Conservation (phyloP, 2,888 invertebrate genomes). For the Thumatha senex region DNA sequence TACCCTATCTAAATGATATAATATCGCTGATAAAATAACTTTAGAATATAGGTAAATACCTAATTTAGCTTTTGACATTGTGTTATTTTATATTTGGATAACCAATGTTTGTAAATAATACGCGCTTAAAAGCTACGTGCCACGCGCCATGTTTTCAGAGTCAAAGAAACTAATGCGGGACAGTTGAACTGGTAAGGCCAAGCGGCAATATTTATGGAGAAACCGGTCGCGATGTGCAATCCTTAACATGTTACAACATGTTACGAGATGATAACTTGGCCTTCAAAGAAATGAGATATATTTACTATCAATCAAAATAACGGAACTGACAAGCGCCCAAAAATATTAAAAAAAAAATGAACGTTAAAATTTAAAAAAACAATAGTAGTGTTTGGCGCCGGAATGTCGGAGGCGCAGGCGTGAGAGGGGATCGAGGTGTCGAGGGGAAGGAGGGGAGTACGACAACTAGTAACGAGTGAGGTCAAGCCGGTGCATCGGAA, state of each 20-base stretch:
- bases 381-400: constrained; percentile 62
- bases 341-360: constrained; percentile 4
- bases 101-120: constrained; percentile 20
- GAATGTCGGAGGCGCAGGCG: constrained; percentile 52
- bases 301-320: background rate
- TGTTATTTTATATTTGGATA: constrained; percentile 21
- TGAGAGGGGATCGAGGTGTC: constrained; percentile 26
- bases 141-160: constrained; percentile 15
- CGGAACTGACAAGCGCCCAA: background rate
- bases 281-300: background rate
- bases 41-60: background rate
- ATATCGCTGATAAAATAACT: constrained; percentile 14
- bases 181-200: constrained; percentile 5
- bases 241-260: constrained; percentile 10
- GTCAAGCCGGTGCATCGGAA: constrained; percentile 68
- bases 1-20: background rate
- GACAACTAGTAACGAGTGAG: constrained; percentile 56
- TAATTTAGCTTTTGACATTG: constrained; percentile 22
- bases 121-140: constrained; percentile 23
- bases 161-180: constrained; percentile 14
- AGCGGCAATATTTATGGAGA: constrained; percentile 8
- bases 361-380: constrained; percentile 10
- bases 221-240: constrained; percentile 7
- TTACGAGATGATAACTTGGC: background rate
- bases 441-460: constrained; percentile 39